Conservation (phyloP, 2,797 vertebrate genomes). For the Fringilla coelebs region DNA sequence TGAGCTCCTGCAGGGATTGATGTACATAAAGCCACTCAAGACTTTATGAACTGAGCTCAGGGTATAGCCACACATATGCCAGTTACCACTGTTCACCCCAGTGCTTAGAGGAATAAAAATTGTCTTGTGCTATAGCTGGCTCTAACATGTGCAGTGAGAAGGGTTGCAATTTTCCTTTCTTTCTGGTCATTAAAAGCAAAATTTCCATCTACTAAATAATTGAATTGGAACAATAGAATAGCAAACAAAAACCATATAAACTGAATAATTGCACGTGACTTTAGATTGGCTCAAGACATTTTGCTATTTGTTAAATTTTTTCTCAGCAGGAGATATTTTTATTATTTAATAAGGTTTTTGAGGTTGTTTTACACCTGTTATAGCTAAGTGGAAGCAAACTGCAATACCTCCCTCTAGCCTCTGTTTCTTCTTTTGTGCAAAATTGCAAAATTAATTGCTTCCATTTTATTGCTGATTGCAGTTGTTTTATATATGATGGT, state of each 20-base stretch:
- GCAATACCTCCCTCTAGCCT: neutral
- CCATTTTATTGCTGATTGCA: neutral
- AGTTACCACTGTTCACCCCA: neutral
- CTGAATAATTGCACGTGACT: neutral
- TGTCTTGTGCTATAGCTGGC: neutral
- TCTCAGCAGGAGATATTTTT: neutral
- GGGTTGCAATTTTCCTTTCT: neutral
- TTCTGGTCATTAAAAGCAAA: neutral
- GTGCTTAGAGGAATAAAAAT: neutral
- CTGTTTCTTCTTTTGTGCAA: neutral
- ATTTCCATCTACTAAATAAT: neutral
- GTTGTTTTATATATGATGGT: neutral
- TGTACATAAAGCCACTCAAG: neutral
- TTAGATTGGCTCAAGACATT: neutral
- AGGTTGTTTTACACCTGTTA: neutral
- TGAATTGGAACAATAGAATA: neutral
- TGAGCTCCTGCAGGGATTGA: neutral
- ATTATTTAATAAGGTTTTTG: neutral
- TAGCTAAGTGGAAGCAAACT: neutral
- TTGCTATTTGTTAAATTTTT: neutral
- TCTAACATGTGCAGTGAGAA: neutral
- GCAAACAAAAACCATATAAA: neutral
- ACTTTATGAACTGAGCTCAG: neutral
- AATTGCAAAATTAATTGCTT: neutral
- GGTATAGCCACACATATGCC: rapidly evolving